A percentile compares a stretch with the other conserved stretches of the same genome.
These are phyloP conservation scores for Meganola albula DNA, from an alignment of 2,888 invertebrate genomes.

Conservation along the genomic window DNA sequence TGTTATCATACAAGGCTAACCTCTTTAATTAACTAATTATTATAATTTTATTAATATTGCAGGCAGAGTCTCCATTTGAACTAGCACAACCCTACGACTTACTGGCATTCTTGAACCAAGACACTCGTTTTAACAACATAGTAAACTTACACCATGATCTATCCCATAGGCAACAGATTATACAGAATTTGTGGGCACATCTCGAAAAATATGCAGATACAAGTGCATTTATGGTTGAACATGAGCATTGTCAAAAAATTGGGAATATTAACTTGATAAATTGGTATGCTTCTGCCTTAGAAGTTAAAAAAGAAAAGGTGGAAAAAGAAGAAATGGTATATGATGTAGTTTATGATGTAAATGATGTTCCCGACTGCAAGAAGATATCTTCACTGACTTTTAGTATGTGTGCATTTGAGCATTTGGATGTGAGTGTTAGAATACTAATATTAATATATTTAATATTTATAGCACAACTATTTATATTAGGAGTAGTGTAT, in stretches of 20 bases:
- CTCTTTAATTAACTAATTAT: neutral
- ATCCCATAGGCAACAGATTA: constrained; percentile 77
- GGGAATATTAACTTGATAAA: constrained; percentile 82
- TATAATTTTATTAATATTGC: constrained; percentile 27
- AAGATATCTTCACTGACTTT: constrained; percentile 71
- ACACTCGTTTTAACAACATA: constrained; percentile 80
- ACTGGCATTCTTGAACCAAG: constrained; percentile 86
- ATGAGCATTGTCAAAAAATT: constrained; percentile 81
- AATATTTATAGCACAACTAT: too few relatives aligned
- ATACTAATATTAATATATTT: too few relatives aligned
- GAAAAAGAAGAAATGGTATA: constrained; percentile 39
- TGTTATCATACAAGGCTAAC: too few relatives aligned
- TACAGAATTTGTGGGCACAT: constrained; percentile 78
- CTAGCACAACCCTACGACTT: constrained; percentile 85
- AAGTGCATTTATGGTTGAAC: constrained; percentile 76
- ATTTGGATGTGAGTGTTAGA: constrained; percentile 60
- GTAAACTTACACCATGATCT: constrained; percentile 81
- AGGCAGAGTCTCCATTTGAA: constrained; percentile 86
- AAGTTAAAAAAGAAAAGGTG: constrained; percentile 74
- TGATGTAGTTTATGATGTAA: constrained; percentile 37
- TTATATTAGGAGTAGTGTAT: too few relatives aligned
- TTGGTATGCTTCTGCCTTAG: constrained; percentile 80
- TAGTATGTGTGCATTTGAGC: constrained; percentile 67
- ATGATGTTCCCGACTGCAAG: constrained; percentile 80
- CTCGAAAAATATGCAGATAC: constrained; percentile 80